Conservation (phyloP, 2,888 invertebrate genomes). For the Meiosimyza platycephala region DNA sequence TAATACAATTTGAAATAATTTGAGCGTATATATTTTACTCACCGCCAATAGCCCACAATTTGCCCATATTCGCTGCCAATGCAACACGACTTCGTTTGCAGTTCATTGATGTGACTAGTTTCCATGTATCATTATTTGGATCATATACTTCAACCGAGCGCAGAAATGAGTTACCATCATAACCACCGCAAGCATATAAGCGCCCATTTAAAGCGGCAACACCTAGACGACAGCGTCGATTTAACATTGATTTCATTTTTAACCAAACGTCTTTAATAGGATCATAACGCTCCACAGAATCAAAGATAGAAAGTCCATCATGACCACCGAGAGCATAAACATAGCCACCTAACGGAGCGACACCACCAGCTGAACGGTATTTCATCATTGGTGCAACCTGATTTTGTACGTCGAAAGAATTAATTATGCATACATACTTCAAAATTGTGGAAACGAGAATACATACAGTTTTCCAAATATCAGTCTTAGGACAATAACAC, state of each 20-base stretch:
- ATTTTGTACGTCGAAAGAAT: neutral
- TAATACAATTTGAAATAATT: neutral
- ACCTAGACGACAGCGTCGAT: slow-evolving; percentile 84
- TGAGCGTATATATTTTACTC: slow-evolving; percentile 17
- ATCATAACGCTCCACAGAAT: slow-evolving; percentile 86
- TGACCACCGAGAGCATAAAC: slow-evolving; percentile 89
- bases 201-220: slow-evolving; percentile 85
- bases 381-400: slow-evolving; percentile 68
- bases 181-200: slow-evolving; percentile 86
- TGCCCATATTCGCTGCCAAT: slow-evolving; percentile 84
- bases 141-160: slow-evolving; percentile 86
- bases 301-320: slow-evolving; percentile 88
- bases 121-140: slow-evolving; percentile 81
- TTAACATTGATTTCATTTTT: slow-evolving; percentile 81
- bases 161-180: slow-evolving; percentile 86
- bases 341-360: slow-evolving; percentile 75
- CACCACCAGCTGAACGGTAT: slow-evolving; percentile 76
- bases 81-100: slow-evolving; percentile 85
- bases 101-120: slow-evolving; percentile 82
- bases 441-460: neutral
- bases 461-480: slow-evolving; percentile 79
- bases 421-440: neutral
- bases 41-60: slow-evolving; percentile 85
- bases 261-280: slow-evolving; percentile 79
- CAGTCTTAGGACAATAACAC: slow-evolving; percentile 79